A percentile compares a stretch with the other conserved stretches of the same genome.
phyloP scores from a whole-genome alignment of 1,140 invertebrate species.

The Drosophila pandora region DNA sequence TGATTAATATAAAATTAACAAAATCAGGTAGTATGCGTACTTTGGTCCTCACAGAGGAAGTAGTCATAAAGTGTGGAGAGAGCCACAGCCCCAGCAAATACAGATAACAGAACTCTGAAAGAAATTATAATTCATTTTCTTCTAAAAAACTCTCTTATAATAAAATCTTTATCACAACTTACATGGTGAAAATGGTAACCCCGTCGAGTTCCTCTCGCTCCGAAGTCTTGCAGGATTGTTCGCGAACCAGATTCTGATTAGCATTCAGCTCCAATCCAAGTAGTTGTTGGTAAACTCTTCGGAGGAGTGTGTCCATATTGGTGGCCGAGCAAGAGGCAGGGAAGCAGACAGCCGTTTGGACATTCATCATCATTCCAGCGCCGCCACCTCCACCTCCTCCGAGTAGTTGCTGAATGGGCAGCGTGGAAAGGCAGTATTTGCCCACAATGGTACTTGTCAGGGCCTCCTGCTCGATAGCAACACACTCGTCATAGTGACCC shows the following conservation, averaged over 20 bases:
- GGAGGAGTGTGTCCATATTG: slow-evolving; percentile 43
- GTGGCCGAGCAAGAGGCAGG: slow-evolving; percentile 43
- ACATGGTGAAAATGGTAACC: slow-evolving; percentile 62
- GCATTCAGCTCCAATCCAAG: slow-evolving; percentile 28
- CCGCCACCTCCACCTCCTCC: slow-evolving; percentile 15
- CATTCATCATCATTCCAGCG: slow-evolving; percentile 9
- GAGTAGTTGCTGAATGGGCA: slow-evolving; percentile 37
- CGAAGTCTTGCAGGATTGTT: slow-evolving; percentile 33
- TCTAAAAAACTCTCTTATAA: not conserved
- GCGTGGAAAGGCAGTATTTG: slow-evolving; percentile 52
- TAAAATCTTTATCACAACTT: slow-evolving; percentile 2
- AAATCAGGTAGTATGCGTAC: slow-evolving; percentile 19
- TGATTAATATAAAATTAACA: not conserved
- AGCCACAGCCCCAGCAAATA: slow-evolving; percentile 15
- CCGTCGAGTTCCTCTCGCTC: slow-evolving; percentile 23
- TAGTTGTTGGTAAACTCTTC: slow-evolving; percentile 18
- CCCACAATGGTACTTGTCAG: slow-evolving; percentile 22
- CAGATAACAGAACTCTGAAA: slow-evolving; percentile 39
- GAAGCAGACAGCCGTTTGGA: slow-evolving; percentile 47
- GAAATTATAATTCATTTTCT: not conserved
- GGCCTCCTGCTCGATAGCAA: slow-evolving; percentile 38
- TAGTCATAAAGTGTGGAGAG: slow-evolving; percentile 55
- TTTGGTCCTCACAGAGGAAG: slow-evolving; percentile 45
- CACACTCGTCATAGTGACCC: slow-evolving; percentile 67
- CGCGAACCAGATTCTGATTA: slow-evolving; percentile 14